phyloP scores from a whole-genome alignment of 2,113 vertebrate species.

The Cebidichthys violaceus region DNA sequence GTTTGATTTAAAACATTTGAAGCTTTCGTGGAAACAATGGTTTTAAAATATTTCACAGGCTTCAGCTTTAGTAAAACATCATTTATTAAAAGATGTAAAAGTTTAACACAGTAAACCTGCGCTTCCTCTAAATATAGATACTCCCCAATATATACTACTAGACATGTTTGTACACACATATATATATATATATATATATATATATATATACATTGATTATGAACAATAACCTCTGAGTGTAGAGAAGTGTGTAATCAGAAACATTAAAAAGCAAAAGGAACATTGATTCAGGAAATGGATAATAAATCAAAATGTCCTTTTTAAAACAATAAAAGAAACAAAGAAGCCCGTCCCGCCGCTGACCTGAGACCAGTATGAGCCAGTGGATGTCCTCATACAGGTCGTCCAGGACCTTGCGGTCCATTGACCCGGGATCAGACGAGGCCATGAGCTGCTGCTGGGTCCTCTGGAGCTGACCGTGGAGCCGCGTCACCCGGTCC shows the following conservation, averaged over 20 bases:
- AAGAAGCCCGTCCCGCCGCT: conserved; percentile 9
- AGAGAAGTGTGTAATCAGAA: too few species aligned
- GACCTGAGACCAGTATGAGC: conserved; percentile 99
- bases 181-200: too few species aligned
- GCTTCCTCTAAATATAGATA: too few species aligned
- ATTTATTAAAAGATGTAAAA: neutral
- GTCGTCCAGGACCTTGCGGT: conserved; percentile 94
- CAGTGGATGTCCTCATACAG: conserved; percentile 99
- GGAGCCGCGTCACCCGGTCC: conserved; percentile 94
- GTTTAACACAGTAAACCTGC: neutral
- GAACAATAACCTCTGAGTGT: too few species aligned
- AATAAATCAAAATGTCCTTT: neutral
- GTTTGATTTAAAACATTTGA: neutral
- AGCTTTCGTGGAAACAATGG: neutral
- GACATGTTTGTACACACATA: too few species aligned
- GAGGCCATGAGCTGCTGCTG: conserved; percentile 95
- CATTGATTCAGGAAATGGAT: too few species aligned
- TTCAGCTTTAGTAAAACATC: neutral
- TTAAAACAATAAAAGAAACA: neutral
- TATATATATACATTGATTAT: too few species aligned
- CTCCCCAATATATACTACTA: too few species aligned
- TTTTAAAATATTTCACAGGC: too few species aligned
- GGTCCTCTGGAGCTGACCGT: conserved; percentile 95
- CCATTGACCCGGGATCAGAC: conserved; percentile 86
- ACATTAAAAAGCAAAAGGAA: neutral